These are phyloP conservation scores for Probosciger aterrimus DNA, from an alignment of 2,113 vertebrate genomes.

Conservation along the genomic window DNA sequence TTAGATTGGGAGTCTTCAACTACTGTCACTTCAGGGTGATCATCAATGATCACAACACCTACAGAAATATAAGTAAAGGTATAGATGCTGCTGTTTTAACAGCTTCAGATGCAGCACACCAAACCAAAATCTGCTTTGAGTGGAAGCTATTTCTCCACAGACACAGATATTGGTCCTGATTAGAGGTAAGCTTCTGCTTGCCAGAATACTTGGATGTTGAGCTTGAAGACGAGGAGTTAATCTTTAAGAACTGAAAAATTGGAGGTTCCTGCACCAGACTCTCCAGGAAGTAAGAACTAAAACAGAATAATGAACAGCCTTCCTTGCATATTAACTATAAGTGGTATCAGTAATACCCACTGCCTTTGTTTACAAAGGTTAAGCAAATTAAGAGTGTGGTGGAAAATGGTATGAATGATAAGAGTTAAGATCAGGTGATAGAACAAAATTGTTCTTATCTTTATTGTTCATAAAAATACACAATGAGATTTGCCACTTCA, in stretches of 20 bases:
- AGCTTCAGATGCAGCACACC: not conserved
- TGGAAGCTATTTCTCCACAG: not conserved
- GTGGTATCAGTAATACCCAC: not conserved
- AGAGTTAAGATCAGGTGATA: not conserved
- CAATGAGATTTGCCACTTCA: not conserved
- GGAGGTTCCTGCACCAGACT: not conserved
- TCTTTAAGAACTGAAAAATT: not conserved
- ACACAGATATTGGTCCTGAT: not conserved
- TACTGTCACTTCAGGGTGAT: conserved; percentile 98
- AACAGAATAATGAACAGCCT: not conserved
- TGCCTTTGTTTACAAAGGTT: not conserved
- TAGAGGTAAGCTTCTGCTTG: not conserved
- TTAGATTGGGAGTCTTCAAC: conserved; percentile 94
- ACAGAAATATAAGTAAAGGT: conserved; percentile 8
- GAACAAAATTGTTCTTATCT: not conserved
- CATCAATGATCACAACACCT: conserved; percentile 99
- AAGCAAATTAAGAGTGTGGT: not conserved
- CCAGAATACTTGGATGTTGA: not conserved
- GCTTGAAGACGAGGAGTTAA: not conserved
- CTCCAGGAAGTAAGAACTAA: not conserved
- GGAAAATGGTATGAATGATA: not conserved
- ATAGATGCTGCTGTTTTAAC: conserved; percentile 22
- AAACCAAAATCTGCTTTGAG: not conserved
- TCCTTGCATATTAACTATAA: not conserved
- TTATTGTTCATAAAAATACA: not conserved